Percentiles rank a stretch among this genome's conserved stretches.
These are phyloP conservation scores for Nothobranchius kuhntae DNA, from an alignment of 2,113 vertebrate genomes.

Conservation along the genomic window DNA sequence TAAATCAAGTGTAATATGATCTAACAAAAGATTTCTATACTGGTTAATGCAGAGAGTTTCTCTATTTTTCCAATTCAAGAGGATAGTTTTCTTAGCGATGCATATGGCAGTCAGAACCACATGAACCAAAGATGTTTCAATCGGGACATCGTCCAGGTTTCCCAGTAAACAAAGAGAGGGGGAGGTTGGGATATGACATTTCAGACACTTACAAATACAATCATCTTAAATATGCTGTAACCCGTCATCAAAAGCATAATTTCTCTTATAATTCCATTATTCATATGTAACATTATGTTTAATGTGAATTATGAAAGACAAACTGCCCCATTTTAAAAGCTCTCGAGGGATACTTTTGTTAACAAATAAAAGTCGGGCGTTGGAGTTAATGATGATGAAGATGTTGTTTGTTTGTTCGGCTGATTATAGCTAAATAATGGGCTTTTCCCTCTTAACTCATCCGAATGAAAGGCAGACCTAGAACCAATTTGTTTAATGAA, in stretches of 20 bases:
- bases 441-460: neutral
- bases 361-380: neutral
- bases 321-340: neutral
- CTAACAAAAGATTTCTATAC: too few species aligned
- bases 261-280: neutral
- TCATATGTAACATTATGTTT: constrained; percentile 7
- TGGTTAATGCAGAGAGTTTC: too few species aligned
- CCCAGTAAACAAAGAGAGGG: too few species aligned
- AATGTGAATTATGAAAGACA: constrained; percentile 13
- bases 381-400: constrained; percentile 15
- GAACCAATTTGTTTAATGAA: constrained; percentile 4
- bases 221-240: neutral
- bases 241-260: constrained; percentile 6
- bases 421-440: constrained; percentile 1
- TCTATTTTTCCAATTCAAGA: too few species aligned
- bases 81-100: too few species aligned
- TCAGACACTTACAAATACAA: neutral
- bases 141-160: too few species aligned
- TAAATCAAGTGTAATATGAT: too few species aligned
- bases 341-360: constrained; percentile 3
- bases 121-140: too few species aligned
- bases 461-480: neutral
- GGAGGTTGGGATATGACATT: too few species aligned
- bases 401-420: neutral
- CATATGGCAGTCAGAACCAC: too few species aligned